Percentiles rank a stretch among this genome's conserved stretches.
Conservation (phyloP, 2,113 vertebrate genomes). For the Azemiops feae region DNA sequence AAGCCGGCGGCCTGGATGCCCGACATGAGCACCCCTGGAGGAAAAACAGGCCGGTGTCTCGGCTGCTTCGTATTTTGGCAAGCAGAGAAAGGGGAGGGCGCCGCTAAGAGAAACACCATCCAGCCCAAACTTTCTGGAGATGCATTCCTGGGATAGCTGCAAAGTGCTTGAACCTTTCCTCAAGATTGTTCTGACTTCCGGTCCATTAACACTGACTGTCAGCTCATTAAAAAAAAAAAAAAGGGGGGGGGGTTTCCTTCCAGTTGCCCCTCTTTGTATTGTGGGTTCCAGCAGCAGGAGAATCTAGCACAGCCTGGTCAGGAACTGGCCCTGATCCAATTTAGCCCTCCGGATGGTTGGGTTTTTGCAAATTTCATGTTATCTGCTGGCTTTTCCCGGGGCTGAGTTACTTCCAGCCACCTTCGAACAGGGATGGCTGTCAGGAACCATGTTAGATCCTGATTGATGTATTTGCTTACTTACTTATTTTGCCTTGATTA, state of each 20-base stretch:
- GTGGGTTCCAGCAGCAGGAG: background rate
- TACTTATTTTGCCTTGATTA: background rate
- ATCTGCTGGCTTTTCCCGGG: background rate
- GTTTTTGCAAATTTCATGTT: accelerated
- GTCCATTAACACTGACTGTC: background rate
- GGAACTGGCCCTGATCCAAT: background rate
- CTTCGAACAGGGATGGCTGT: background rate
- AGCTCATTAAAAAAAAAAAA: too few relatives aligned
- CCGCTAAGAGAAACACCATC: background rate
- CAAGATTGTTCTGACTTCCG: background rate
- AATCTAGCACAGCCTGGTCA: background rate
- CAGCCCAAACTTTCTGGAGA: background rate
- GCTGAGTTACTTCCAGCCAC: background rate
- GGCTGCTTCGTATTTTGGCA: background rate
- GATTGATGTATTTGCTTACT: too few relatives aligned
- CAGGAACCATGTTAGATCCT: background rate
- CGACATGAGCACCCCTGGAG: background rate
- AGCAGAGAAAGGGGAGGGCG: background rate
- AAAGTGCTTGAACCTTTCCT: background rate
- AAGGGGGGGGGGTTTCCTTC: background rate
- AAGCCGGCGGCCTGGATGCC: background rate
- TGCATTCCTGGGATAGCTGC: background rate
- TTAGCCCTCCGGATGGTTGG: accelerated
- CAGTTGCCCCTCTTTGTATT: background rate
- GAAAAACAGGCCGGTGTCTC: background rate